Evolutionary conservation across 2,888 invertebrate species (phyloP).

Genomic region (Folsomia manolachei): DNA sequence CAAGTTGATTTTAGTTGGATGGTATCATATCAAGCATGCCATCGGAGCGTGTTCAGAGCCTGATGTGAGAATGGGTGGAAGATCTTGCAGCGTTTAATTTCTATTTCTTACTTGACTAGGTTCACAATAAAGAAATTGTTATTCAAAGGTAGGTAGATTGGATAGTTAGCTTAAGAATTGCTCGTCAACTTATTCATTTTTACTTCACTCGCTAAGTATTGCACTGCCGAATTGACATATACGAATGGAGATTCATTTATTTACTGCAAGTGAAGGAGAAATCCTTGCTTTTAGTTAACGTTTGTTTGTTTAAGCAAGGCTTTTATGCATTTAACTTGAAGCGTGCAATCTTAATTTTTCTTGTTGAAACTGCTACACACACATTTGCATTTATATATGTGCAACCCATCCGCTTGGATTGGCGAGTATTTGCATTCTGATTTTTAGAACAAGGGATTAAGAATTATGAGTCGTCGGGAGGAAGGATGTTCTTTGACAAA

Average conservation of each 20-base stretch:
- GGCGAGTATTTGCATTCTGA: too few relatives aligned
- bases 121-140: background rate
- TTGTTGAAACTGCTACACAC: background rate
- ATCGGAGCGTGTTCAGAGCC: background rate
- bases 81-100: background rate
- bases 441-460: too few relatives aligned
- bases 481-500: background rate
- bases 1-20: too few relatives aligned
- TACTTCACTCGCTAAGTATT: too few relatives aligned
- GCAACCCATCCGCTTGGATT: too few relatives aligned
- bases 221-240: too few relatives aligned
- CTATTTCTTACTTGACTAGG: background rate
- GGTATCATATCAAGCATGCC: too few relatives aligned
- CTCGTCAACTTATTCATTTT: background rate
- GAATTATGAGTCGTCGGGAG: background rate
- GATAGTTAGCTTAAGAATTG: background rate
- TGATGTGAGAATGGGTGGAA: background rate
- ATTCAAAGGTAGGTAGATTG: background rate
- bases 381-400: too few relatives aligned
- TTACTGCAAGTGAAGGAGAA: background rate
- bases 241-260: too few relatives aligned
- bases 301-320: background rate
- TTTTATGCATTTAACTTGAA: background rate
- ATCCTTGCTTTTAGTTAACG: background rate
- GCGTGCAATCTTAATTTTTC: background rate